Evolutionary conservation across 2,113 vertebrate genomes (phyloP), one percentile per base, ranked within the genome.

Genomic region (Perca schrenkii): DNA sequence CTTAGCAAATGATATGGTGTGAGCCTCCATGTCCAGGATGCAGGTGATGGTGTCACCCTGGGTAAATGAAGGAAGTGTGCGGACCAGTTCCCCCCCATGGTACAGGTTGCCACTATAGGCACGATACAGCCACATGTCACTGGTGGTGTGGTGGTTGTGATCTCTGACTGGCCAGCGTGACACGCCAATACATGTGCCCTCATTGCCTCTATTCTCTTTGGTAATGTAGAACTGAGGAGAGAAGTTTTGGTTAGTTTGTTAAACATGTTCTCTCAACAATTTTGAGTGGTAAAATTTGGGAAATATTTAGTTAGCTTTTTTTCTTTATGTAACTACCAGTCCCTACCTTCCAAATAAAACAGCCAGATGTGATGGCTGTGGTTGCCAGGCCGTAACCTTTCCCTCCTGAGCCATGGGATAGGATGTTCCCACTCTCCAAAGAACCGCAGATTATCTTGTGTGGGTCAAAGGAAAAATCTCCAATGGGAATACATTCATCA

Each of bases 51-150:
- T 95, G 89, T 96, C 96, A 0, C 95, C 95, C 86, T 96, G 96
- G 58, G 95, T 96, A 63, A 96, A 96, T 53, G 95, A 95, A 10
- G 95, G 95, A 86, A 96, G 91, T 0, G 94, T 94, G 25, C 94
- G 93, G n/a, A 94, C 92, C 79, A 96, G 93, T 40, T 96, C 96
- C 2, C 96, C 96, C 14, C 95, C 93, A 4, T 96, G 96, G 83
- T 96, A 96, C 70, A 96, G 92, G 82, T 96, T 96, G 22, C 96
- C 96, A n/a, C 95, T 96, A 72, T 96, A 96, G 36, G 96, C 96
- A 0, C 96, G 94, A 83, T 96, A 96, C 75, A 96, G 90, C 96
- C 96, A 96, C 96, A 96, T 96, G 87, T 96, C 95, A 0, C 95
- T 95, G 81, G 95, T 96, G 79, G 95, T 96, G 22, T 96, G 95